Conservation (phyloP, 2,888 invertebrate species). For the Apomyelois bistriatella region DNA sequence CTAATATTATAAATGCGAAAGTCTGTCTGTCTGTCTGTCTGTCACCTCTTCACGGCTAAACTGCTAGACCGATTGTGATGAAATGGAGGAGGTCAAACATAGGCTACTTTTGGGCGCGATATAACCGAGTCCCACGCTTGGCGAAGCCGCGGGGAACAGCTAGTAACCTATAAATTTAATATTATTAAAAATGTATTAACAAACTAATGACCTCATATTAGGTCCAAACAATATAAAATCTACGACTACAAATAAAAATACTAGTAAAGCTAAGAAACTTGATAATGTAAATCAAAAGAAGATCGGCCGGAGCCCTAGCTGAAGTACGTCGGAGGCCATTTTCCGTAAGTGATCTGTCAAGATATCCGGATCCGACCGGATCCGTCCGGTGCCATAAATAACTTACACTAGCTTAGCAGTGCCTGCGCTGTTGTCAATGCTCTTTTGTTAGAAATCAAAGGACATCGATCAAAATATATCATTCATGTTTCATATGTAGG, state of each 20-base stretch:
- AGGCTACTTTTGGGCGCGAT: too few species aligned
- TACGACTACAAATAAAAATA: background rate
- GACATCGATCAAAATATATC: background rate
- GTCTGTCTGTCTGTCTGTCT: too few species aligned
- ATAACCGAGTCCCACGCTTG: too few species aligned
- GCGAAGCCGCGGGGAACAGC: too few species aligned
- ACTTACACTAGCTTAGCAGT: background rate
- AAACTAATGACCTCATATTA: too few species aligned
- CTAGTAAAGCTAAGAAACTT: background rate
- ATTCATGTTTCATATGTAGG: background rate
- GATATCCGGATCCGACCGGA: conserved; percentile 8
- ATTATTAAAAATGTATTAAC: too few species aligned
- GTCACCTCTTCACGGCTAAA: too few species aligned
- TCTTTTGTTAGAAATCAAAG: background rate
- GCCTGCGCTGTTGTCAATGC: background rate
- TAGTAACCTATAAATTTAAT: too few species aligned
- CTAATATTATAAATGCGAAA: too few species aligned
- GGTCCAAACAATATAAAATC: too few species aligned
- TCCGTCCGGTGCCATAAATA: background rate
- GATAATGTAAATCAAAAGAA: background rate
- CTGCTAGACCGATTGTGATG: too few species aligned
- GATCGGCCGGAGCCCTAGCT: background rate
- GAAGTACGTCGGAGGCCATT: background rate
- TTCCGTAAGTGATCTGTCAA: conserved; percentile 9
- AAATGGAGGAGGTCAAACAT: too few species aligned